Base-by-base conservation (phyloP, 64 coral and sea anemone species). In the Acropora yongei region DNA sequence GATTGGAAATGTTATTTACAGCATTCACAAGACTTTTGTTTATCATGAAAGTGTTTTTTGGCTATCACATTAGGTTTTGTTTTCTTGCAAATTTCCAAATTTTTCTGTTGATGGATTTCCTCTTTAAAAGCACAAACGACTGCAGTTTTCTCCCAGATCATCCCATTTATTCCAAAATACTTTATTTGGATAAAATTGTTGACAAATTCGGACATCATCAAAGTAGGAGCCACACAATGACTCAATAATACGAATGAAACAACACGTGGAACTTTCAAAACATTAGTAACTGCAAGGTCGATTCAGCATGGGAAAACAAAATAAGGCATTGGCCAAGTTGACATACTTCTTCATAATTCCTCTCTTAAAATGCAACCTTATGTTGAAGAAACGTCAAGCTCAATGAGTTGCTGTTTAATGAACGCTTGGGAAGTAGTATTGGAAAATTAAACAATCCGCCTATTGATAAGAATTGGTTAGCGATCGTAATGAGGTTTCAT, bases 131-230 rank as follows among this genome's bases (percentile, higher is more conserved):
- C 60, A 65, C 60, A 65, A 65, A 65, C 60, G 60, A 65, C 60
- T 65, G 60, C 60, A 65, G 60, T 65, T 16, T 65, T 65, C 60
- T 65, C 60, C 60, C 68, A 71, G 68, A 71, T 71, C 68, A 71
- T 16, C 13, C 68, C 68, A 71, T 71, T 16, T n/a, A 71, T 71
- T 71, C 68, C 68, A 71, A 71, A 71, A 71, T 71, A n/a, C 68
- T 71, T 71, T 71, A 71, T 71, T 71, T 71, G 68, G 68, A 71
- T 71, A 71, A 71, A 71, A 71, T 71, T 71, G 68, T 71, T 71
- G 68, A 71, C 1, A 71, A 71, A 71, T 71, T 71, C 68, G 68
- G 68, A 2, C 68, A 71, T 6, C 68, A 71, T 18, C 68, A 71
- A 4, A 58, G 55, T 58, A 58, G 55, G 55, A 58, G 55, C 55